Conservation (phyloP, 2,113 vertebrate species). For the Burhinus bistriatus region DNA sequence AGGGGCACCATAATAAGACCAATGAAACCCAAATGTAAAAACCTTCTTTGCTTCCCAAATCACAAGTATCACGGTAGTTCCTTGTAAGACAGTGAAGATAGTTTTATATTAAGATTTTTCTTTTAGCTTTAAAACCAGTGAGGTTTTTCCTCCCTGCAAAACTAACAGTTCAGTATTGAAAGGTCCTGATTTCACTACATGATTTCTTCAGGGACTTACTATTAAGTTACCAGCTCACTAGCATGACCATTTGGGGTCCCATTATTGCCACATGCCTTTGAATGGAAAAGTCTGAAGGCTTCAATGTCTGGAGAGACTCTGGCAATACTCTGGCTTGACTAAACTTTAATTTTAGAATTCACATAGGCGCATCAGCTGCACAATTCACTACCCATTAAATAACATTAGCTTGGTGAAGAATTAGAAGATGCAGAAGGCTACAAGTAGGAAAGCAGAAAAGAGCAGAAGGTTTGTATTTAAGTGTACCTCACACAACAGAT, state of each 20-base stretch:
- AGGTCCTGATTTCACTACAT: background rate
- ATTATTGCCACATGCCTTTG: background rate
- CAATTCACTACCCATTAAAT: slow-evolving; percentile 2
- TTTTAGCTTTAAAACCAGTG: background rate
- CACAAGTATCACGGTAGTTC: background rate
- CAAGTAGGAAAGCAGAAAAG: background rate
- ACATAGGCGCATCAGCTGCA: background rate
- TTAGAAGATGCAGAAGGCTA: background rate
- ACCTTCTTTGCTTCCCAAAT: background rate
- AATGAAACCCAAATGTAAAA: background rate
- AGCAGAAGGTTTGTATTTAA: background rate
- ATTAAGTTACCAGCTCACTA: background rate
- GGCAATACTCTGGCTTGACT: background rate
- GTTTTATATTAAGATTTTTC: background rate
- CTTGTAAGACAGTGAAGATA: background rate
- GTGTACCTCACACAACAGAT: background rate
- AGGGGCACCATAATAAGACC: background rate
- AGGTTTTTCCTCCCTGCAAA: background rate
- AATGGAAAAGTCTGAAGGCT: background rate
- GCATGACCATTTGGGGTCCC: background rate
- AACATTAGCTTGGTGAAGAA: background rate
- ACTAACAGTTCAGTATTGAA: background rate
- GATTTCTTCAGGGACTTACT: background rate
- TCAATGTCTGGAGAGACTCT: background rate
- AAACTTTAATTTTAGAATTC: slow-evolving; percentile 10